Evolutionary conservation across 2,113 vertebrate species (phyloP), one percentile per base, ranked within the genome.

Genomic region (Onychostoma macrolepis): DNA sequence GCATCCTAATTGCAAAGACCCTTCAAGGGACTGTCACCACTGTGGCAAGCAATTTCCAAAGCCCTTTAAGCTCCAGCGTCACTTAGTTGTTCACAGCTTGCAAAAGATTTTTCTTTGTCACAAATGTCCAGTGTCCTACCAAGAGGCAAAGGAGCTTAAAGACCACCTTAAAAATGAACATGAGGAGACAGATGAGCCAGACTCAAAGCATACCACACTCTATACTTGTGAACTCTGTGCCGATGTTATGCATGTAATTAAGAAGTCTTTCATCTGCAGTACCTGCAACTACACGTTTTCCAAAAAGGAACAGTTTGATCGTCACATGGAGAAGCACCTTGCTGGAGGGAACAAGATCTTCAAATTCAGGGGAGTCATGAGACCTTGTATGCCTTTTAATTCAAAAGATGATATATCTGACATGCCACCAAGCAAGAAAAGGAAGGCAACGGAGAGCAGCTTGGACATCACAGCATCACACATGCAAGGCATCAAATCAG

Each of bases 261-360:
- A 96, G 92, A 96, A 99, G 79, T 98, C 98, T n/a, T 99, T 99
- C 89, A 97, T 97, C 91, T 99, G 98, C 92, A 99, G 98, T 94
- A 96, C 97, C 89, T 99, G 98, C 91, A 99, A 99, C 92, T 99
- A 99, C 88, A 99, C 98, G 19, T 99, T 99, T 90, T 97, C 97
- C 33, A 99, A 99, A 90, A 99, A 99, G 79, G 98, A 99, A 87
- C 98, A 99, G 89, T 99, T 98, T 0, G 98, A 99, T 91, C 95
- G 98, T 56, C 98, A 99, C 93, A 98, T 99, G 97, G 98, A 98
- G 85, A 99, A 99, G 89, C 98, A 99, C 89, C 93, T 97, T 82
- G 94, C 93, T 0, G 95, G 94, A 1, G 94, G 96, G 50, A 97
- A 89, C 91, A 96, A 95, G 92, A 97, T 97, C 36, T 97, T 98